Conservation (phyloP, 2,113 vertebrate species). For the Riparia riparia region DNA sequence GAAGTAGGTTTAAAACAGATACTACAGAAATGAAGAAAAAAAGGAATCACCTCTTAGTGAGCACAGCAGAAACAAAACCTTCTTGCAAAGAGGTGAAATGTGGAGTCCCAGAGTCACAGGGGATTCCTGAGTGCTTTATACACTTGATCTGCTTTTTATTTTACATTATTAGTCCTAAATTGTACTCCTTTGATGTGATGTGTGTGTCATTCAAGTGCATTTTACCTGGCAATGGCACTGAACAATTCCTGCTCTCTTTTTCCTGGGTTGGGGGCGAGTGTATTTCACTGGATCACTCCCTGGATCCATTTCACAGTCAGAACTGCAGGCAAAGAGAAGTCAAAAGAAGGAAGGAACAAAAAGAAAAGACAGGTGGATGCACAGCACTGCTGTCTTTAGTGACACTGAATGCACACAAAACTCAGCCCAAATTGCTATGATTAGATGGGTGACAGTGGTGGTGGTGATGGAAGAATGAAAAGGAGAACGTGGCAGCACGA, state of each 20-base stretch:
- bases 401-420: not conserved
- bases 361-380: not conserved
- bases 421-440: not conserved
- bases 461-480: not conserved
- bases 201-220: not conserved
- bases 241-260: not conserved
- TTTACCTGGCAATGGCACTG: not conserved
- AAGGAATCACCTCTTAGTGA: not conserved
- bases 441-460: not conserved
- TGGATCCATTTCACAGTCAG: not conserved
- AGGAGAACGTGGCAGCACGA: not conserved
- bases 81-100: not conserved
- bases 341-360: not conserved
- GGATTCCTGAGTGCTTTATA: not conserved
- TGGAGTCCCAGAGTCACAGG: not conserved
- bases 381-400: not conserved
- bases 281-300: not conserved
- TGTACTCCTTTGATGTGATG: not conserved
- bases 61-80: not conserved
- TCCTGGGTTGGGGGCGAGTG: not conserved
- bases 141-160: not conserved
- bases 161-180: not conserved
- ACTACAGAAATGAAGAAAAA: not conserved
- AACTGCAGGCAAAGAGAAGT: not conserved
- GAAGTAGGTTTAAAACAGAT: not conserved